Percentiles rank a stretch among this genome's conserved stretches.
These are phyloP conservation scores for Scomber scombrus DNA, from an alignment of 2,113 vertebrate species.

Conservation along the genomic window DNA sequence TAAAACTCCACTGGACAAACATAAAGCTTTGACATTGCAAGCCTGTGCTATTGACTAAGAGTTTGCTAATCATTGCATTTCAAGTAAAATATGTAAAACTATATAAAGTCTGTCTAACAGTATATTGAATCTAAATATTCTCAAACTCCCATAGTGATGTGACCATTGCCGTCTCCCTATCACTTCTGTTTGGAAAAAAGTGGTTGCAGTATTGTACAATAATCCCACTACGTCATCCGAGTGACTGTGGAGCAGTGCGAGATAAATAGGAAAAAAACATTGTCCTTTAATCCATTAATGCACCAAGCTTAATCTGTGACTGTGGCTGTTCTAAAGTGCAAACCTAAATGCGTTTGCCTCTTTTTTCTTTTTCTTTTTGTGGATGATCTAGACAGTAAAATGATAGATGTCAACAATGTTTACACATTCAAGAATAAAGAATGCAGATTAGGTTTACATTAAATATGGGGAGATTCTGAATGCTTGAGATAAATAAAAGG, in stretches of 20 bases:
- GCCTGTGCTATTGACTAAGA: background rate
- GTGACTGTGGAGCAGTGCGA: conserved; percentile 57
- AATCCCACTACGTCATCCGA: conserved; percentile 73
- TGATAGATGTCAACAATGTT: conserved; percentile 43
- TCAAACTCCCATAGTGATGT: background rate
- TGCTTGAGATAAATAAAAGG: background rate
- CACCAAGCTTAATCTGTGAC: conserved; percentile 80
- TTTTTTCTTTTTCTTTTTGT: conserved; percentile 20
- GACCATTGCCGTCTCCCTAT: conserved; percentile 9
- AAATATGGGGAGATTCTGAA: conserved; percentile 1
- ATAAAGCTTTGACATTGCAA: conserved; percentile 10
- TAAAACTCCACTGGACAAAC: background rate
- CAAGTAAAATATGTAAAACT: background rate
- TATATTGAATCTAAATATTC: background rate
- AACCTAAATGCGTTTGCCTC: conserved; percentile 73
- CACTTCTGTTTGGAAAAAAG: conserved; percentile 58
- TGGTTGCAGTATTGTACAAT: conserved; percentile 52
- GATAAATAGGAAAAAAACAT: conserved; percentile 71
- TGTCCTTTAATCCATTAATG: conserved; percentile 84
- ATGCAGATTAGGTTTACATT: conserved; percentile 31
- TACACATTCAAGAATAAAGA: conserved; percentile 30
- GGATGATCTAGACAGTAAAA: conserved; percentile 54
- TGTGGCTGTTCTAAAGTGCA: conserved; percentile 71
- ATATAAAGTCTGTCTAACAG: background rate
- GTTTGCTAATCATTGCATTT: background rate